A percentile compares a stretch with the other conserved stretches of the same genome.
Conservation (phyloP, 2,797 vertebrate genomes). For the Dendrocincla fuliginosa region DNA sequence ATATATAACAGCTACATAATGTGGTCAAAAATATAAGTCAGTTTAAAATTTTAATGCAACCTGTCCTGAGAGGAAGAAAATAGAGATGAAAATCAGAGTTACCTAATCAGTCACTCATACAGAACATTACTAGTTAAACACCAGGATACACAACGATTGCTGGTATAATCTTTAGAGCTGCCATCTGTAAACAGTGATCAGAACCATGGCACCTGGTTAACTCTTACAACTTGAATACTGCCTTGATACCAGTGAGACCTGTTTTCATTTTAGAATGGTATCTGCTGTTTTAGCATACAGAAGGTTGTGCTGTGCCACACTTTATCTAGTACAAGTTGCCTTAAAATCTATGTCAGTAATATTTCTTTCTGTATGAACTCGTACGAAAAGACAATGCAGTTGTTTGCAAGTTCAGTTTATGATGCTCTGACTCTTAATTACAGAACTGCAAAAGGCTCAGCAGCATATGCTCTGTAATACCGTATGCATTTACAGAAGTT, state of each 20-base stretch:
- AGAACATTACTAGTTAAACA: not conserved
- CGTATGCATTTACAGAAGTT: not conserved
- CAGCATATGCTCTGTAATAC: not conserved
- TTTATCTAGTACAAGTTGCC: not conserved
- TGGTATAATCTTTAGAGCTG: not conserved
- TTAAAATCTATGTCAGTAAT: not conserved
- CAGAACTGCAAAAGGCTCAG: not conserved
- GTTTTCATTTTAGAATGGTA: not conserved
- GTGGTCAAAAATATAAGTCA: not conserved
- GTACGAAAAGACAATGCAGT: slow-evolving; percentile 1
- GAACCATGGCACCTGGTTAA: not conserved
- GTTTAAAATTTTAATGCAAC: not conserved
- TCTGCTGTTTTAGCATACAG: not conserved
- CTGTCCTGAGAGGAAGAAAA: not conserved
- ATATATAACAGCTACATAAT: not conserved
- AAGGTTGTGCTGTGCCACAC: not conserved
- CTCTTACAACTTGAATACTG: not conserved
- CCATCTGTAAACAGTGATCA: not conserved
- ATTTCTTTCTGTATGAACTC: not conserved
- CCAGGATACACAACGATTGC: not conserved
- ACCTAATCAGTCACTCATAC: not conserved
- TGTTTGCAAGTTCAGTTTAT: not conserved
- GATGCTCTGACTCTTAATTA: not conserved
- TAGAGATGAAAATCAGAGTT: not conserved
- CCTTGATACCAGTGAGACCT: not conserved